Conservation (phyloP, 2,113 vertebrate genomes). For the Clupea harengus region DNA sequence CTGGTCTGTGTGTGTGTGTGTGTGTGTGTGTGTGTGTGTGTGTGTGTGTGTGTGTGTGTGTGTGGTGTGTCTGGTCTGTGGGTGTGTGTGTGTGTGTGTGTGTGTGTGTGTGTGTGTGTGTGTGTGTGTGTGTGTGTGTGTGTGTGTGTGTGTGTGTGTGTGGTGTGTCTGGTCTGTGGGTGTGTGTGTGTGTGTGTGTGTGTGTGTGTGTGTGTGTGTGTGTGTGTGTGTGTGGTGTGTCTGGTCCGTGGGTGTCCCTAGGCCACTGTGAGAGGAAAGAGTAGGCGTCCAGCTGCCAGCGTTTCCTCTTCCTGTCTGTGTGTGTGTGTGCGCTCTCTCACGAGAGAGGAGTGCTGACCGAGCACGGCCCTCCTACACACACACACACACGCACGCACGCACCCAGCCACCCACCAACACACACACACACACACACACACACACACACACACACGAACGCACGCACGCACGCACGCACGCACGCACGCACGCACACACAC, state of each 20-base stretch:
- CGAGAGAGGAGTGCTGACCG: constrained; percentile 28
- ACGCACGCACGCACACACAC: background rate
- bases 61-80: background rate
- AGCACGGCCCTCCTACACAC: background rate
- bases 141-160: background rate
- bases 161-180: too few species aligned
- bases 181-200: background rate
- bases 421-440: constrained; percentile 11
- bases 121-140: constrained; percentile 5
- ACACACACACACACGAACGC: too few species aligned
- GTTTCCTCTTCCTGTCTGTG: constrained; percentile 30
- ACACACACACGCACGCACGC: constrained; percentile 14
- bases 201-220: background rate
- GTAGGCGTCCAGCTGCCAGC: constrained; percentile 31
- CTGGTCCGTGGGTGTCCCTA: background rate
- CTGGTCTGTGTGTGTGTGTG: background rate
- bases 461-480: background rate
- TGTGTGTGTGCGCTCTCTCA: background rate
- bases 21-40: constrained; percentile 5
- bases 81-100: constrained; percentile 18
- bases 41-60: constrained; percentile 33
- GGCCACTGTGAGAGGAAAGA: constrained; percentile 32
- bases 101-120: too few species aligned
- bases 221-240: constrained; percentile 1
- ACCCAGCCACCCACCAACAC: background rate